Percentiles rank a stretch among this genome's conserved stretches.
These are phyloP conservation scores for Falco punctatus DNA, from an alignment of 2,113 vertebrate genomes.

Conservation along the genomic window DNA sequence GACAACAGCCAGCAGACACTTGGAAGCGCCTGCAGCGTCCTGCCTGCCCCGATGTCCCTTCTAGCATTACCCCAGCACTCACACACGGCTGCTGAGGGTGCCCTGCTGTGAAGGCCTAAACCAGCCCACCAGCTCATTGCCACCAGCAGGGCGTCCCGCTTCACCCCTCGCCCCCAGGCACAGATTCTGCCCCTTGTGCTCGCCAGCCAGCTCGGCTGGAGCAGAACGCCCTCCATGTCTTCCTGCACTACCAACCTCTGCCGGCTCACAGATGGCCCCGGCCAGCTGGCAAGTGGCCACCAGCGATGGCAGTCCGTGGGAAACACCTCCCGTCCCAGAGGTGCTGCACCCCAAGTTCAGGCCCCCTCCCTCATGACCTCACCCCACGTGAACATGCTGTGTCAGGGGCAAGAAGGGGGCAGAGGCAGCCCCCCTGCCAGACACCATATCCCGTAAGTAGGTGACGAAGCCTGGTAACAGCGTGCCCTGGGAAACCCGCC, in stretches of 20 bases:
- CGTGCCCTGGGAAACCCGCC: rapidly evolving
- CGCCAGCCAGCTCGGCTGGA: not conserved
- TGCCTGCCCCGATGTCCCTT: rapidly evolving
- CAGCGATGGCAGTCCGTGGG: not conserved
- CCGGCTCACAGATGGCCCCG: rapidly evolving
- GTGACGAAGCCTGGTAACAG: rapidly evolving
- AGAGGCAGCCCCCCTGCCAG: not conserved
- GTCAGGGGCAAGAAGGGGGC: not conserved
- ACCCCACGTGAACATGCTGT: not conserved
- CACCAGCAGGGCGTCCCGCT: not conserved
- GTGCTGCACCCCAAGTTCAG: not conserved
- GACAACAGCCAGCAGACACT: not conserved
- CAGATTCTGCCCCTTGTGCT: not conserved
- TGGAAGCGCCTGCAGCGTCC: not conserved
- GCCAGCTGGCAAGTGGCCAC: rapidly evolving
- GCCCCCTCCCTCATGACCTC: not conserved
- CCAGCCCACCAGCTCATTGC: rapidly evolving
- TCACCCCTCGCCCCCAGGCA: too few species aligned
- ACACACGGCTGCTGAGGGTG: too few species aligned
- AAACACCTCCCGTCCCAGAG: rapidly evolving
- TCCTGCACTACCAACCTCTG: too few species aligned
- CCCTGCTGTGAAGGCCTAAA: rapidly evolving
- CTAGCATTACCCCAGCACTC: not conserved
- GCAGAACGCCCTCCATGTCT: not conserved
- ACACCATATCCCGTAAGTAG: not conserved